A percentile compares a stretch with the other conserved stretches of the same genome.
Evolutionary conservation across 2,797 vertebrate species (phyloP).

Genomic region (Somateria mollissima): DNA sequence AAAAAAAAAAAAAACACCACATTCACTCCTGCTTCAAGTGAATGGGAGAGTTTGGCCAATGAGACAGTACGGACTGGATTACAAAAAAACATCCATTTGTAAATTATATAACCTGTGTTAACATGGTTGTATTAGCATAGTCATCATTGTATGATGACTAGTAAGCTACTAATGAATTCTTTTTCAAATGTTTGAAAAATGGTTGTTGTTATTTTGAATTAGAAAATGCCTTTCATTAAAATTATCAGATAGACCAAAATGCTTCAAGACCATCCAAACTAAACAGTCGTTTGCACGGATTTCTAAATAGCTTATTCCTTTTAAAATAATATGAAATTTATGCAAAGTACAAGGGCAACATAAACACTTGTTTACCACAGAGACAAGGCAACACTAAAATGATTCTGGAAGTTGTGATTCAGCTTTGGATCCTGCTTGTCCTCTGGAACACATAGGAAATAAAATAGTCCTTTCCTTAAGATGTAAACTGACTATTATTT

Average conservation of each 20-base stretch:
- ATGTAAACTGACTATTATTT: neutral
- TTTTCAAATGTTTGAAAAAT: neutral
- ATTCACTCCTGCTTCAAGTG: neutral
- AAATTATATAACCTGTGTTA: too few relatives aligned
- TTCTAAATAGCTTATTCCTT: neutral
- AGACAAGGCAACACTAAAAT: neutral
- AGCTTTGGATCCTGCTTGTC: neutral
- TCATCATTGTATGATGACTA: neutral
- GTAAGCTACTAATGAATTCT: neutral
- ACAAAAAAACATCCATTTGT: neutral
- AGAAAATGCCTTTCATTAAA: neutral
- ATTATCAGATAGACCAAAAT: neutral
- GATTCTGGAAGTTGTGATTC: neutral
- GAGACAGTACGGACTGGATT: neutral
- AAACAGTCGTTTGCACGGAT: neutral
- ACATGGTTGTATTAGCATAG: too few relatives aligned
- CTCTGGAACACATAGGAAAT: neutral
- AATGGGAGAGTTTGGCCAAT: neutral
- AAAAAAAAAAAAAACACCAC: too few relatives aligned
- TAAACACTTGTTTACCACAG: neutral
- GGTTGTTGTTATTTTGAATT: neutral
- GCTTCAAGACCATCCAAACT: neutral
- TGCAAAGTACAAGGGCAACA: neutral
- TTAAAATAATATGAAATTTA: neutral
- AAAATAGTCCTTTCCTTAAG: neutral